phyloP scores from a whole-genome alignment of 92 coral and sea anemone genomes.

The Plumapathes pennacea region DNA sequence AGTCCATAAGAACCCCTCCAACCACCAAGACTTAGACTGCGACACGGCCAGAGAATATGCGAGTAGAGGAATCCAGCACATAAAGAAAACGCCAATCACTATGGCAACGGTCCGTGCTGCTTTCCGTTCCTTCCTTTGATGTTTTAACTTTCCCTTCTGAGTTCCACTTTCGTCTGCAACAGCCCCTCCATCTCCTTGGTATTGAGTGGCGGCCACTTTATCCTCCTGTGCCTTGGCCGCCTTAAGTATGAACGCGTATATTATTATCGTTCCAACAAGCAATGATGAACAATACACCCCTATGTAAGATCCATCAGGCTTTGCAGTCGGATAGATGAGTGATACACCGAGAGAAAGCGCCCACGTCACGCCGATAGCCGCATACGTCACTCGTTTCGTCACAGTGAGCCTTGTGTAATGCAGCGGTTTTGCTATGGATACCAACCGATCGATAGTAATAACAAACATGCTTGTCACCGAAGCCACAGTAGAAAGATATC shows the following conservation, averaged over 20 bases:
- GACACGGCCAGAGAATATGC: conserved; percentile 15
- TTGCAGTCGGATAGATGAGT: too few species aligned
- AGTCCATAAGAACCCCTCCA: conserved; percentile 39
- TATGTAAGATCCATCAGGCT: conserved; percentile 3
- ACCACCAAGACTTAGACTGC: conserved; percentile 4
- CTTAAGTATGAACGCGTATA: conserved; percentile 24
- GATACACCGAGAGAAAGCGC: too few species aligned
- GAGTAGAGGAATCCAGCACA: conserved; percentile 40
- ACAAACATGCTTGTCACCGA: conserved; percentile 11
- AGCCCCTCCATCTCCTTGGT: conserved; percentile 6
- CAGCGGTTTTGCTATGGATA: conserved; percentile 8
- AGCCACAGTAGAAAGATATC: conserved; percentile 15
- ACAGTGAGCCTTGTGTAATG: conserved; percentile 26
- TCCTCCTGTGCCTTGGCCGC: conserved; percentile 11
- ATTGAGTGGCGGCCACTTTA: conserved; percentile 1
- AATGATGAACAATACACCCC: conserved; percentile 4
- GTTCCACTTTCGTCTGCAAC: too few species aligned
- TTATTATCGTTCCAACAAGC: conserved; percentile 8
- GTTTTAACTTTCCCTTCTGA: too few species aligned
- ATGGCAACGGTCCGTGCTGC: conserved; percentile 42
- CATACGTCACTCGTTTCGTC: too few species aligned
- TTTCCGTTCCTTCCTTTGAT: conserved; percentile 50
- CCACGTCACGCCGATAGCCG: too few species aligned
- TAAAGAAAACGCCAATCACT: conserved; percentile 24
- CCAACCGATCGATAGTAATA: conserved; percentile 11